phyloP scores from a whole-genome alignment of 2,113 vertebrate species.

The Cephalopterus ornatus region DNA sequence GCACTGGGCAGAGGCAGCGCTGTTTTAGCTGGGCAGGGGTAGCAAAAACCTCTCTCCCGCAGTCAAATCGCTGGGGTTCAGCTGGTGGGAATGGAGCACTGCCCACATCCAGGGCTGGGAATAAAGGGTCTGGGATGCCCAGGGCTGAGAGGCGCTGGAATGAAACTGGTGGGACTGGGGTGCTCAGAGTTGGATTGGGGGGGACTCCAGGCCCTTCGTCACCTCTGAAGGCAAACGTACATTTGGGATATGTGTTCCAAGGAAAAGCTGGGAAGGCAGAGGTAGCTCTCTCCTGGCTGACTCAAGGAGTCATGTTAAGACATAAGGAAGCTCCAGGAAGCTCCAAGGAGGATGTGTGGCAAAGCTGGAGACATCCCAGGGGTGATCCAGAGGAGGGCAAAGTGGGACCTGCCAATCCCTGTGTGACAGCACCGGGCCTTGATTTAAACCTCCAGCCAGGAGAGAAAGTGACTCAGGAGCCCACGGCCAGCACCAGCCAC shows the following conservation, averaged over 20 bases:
- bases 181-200: background rate
- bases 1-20: background rate
- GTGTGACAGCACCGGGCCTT: background rate
- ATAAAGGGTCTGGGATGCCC: background rate
- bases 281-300: background rate
- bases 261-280: background rate
- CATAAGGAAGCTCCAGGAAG: fast-evolving
- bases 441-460: background rate
- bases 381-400: background rate
- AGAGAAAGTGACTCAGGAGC: fast-evolving
- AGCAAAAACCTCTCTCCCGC: background rate
- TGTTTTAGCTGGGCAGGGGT: background rate
- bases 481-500: fast-evolving
- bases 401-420: background rate
- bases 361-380: fast-evolving
- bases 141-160: background rate
- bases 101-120: background rate
- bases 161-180: fast-evolving
- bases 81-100: background rate
- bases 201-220: background rate
- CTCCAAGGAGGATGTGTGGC: fast-evolving
- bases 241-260: background rate
- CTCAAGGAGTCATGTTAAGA: background rate
- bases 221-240: background rate
- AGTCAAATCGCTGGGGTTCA: no score